phyloP scores from a whole-genome alignment of 1,140 invertebrate genomes.

The Lucilia cuprina region DNA sequence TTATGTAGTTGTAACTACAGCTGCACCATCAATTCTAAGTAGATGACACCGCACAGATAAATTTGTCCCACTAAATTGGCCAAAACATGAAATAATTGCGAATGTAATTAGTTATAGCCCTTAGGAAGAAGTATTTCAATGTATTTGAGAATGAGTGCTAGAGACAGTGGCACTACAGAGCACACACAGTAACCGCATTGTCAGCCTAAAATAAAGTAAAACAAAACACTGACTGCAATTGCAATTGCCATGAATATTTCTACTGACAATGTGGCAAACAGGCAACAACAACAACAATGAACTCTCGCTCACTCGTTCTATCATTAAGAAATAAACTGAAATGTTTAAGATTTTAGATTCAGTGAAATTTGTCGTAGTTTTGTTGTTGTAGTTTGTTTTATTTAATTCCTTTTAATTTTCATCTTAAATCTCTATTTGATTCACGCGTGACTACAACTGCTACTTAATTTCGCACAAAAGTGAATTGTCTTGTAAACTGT shows the following conservation, averaged over 20 bases:
- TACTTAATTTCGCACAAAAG: conserved; percentile 61
- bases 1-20: conserved; percentile 29
- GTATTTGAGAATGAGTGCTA: neutral
- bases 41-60: conserved; percentile 63
- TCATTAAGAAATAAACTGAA: neutral
- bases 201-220: neutral
- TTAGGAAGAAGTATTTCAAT: neutral
- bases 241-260: neutral
- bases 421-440: conserved; percentile 3
- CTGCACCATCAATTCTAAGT: conserved; percentile 60
- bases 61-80: conserved; percentile 63
- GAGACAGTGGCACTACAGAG: neutral
- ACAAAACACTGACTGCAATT: neutral
- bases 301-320: too few species aligned
- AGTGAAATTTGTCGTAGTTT: conserved; percentile 26
- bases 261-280: too few species aligned
- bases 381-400: neutral
- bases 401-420: conserved; percentile 10
- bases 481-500: conserved; percentile 61
- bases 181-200: neutral
- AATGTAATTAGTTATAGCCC: conserved; percentile 61
- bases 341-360: neutral
- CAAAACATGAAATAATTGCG: conserved; percentile 64
- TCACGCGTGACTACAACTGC: conserved; percentile 42
- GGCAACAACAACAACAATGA: neutral